Conservation (phyloP, 1,140 invertebrate species). For the Acromyrmex echinatior region DNA sequence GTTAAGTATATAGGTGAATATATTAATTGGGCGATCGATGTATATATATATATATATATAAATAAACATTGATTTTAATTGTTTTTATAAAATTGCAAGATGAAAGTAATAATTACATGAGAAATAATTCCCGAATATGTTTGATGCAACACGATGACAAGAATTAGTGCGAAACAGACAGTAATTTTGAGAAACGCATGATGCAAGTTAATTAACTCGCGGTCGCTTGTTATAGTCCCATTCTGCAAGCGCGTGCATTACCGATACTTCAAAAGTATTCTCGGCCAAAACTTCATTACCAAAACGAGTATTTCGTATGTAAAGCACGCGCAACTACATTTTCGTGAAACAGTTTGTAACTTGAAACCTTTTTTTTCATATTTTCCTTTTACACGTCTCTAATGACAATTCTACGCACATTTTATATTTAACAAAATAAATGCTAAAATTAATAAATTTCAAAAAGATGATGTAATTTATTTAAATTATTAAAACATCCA, state of each 20-base stretch:
- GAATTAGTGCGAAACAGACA: conserved; percentile 16
- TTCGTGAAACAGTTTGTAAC: conserved; percentile 7
- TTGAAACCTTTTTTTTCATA: not conserved
- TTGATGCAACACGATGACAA: not conserved
- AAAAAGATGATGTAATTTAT: not conserved
- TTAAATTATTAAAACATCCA: not conserved
- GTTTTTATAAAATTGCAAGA: conserved; percentile 5
- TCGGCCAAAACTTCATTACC: conserved; percentile 18
- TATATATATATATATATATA: too few relatives aligned
- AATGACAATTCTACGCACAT: not conserved
- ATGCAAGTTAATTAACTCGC: conserved; percentile 54
- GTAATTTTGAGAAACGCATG: conserved; percentile 37
- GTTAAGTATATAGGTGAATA: not conserved
- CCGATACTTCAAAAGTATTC: conserved; percentile 39
- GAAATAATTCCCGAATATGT: not conserved
- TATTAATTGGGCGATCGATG: not conserved
- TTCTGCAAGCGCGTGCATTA: conserved; percentile 3
- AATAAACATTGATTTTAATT: not conserved
- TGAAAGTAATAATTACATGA: conserved; percentile 14
- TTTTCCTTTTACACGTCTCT: not conserved
- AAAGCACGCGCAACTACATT: conserved; percentile 9
- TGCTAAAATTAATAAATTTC: not conserved
- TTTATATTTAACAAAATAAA: not conserved
- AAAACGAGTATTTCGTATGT: not conserved
- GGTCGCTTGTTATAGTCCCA: conserved; percentile 28